Conservation (phyloP, 2,797 vertebrate species). For the Mycteria americana region DNA sequence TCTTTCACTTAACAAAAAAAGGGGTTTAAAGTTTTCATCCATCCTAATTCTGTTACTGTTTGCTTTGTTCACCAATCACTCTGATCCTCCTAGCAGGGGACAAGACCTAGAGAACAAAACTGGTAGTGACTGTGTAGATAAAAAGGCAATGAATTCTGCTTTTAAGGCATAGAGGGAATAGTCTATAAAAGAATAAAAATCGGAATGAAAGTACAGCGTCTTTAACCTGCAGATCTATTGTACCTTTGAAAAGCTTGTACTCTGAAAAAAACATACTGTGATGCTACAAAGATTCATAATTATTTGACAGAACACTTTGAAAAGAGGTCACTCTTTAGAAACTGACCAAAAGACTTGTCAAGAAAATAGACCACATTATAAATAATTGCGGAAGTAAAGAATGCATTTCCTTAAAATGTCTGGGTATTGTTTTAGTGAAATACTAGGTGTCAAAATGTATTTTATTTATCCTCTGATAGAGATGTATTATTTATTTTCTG, state of each 20-base stretch:
- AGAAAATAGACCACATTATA: slow-evolving; percentile 81
- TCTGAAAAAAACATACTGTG: slow-evolving; percentile 58
- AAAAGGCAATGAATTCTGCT: slow-evolving; percentile 78
- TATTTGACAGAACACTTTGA: slow-evolving; percentile 68
- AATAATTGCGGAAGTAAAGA: slow-evolving; percentile 79
- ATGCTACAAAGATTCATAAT: slow-evolving; percentile 73
- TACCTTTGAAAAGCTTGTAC: slow-evolving; percentile 77
- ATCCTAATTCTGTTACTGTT: slow-evolving; percentile 76
- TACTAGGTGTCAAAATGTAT: slow-evolving; percentile 68
- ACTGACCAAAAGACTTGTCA: slow-evolving; percentile 65
- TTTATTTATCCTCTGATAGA: slow-evolving; percentile 82
- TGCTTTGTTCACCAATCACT: slow-evolving; percentile 81
- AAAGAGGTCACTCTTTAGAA: slow-evolving; percentile 67
- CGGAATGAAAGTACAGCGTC: slow-evolving; percentile 74
- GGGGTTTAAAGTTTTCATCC: slow-evolving; percentile 63
- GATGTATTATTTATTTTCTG: slow-evolving; percentile 77
- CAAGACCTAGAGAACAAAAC: slow-evolving; percentile 79
- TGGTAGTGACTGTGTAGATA: slow-evolving; percentile 78
- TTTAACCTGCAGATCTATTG: slow-evolving; percentile 79
- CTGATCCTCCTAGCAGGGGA: slow-evolving; percentile 81
- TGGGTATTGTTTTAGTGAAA: slow-evolving; percentile 64
- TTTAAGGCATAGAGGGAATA: slow-evolving; percentile 76
- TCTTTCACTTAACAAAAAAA: slow-evolving; percentile 63
- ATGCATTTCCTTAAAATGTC: slow-evolving; percentile 48
- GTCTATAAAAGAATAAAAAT: slow-evolving; percentile 78